Conservation (phyloP, 1,140 invertebrate genomes). For the Drusus annulatus region DNA sequence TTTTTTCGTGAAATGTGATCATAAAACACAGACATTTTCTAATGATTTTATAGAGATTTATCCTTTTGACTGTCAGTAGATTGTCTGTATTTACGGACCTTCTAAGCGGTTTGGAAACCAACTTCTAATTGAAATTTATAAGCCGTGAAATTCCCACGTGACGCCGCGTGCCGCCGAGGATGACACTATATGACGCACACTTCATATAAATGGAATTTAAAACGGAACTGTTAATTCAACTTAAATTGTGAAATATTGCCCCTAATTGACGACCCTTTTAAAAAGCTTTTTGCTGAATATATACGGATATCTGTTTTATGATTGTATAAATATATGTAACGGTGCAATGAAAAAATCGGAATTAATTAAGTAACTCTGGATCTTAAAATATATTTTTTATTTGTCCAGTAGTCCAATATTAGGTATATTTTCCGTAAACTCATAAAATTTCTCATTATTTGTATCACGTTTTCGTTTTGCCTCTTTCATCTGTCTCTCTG, state of each 20-base stretch:
- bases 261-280: background rate
- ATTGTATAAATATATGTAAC: too few species aligned
- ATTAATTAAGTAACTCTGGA: background rate
- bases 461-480: too few species aligned
- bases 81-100: background rate
- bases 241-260: conserved; percentile 17
- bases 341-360: too few species aligned
- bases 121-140: conserved; percentile 20
- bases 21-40: too few species aligned
- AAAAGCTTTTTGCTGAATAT: background rate
- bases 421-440: too few species aligned
- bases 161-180: background rate
- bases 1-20: too few species aligned
- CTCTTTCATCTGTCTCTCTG: too few species aligned
- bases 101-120: background rate
- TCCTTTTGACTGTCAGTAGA: conserved; percentile 1
- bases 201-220: background rate
- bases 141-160: conserved; percentile 1
- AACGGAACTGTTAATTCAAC: conserved; percentile 21
- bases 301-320: background rate
- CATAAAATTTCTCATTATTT: too few species aligned
- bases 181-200: background rate
- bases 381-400: too few species aligned
- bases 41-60: conserved; percentile 1
- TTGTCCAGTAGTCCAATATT: too few species aligned